Conservation (phyloP, 2,888 invertebrate genomes). For the Chrysotoxum bicinctum region DNA sequence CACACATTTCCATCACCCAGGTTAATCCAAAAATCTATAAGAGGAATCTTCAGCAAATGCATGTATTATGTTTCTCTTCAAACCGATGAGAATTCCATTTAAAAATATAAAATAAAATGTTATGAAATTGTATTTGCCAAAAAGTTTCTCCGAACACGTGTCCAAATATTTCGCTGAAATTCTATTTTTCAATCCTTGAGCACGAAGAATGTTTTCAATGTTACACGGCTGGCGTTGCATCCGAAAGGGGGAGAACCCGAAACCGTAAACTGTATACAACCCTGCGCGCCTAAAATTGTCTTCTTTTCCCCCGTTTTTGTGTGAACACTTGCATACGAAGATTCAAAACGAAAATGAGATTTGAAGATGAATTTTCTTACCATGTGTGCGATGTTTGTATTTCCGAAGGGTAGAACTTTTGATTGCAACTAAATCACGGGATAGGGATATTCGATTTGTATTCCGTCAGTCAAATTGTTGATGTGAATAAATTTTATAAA, state of each 20-base stretch:
- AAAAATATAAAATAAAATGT: constrained; percentile 45
- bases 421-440: constrained; percentile 53
- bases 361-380: constrained; percentile 44
- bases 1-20: background rate
- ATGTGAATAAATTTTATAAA: constrained; percentile 25
- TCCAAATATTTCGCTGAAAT: constrained; percentile 63
- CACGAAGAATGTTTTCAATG: constrained; percentile 40
- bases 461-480: background rate
- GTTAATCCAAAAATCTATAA: background rate
- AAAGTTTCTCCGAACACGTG: constrained; percentile 67
- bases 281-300: constrained; percentile 10
- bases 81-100: constrained; percentile 51
- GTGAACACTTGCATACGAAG: constrained; percentile 50
- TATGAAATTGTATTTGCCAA: constrained; percentile 35
- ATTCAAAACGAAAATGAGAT: constrained; percentile 51
- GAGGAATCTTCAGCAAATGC: background rate
- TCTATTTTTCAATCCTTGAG: constrained; percentile 64
- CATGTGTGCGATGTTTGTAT: constrained; percentile 51
- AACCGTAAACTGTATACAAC: constrained; percentile 27
- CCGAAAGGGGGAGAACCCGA: constrained; percentile 53
- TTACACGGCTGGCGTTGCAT: constrained; percentile 22
- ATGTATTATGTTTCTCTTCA: background rate
- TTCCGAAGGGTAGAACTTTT: constrained; percentile 27
- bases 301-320: constrained; percentile 6
- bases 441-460: constrained; percentile 61